These are phyloP conservation scores for Tyria jacobaeae DNA, from an alignment of 2,888 invertebrate genomes.

Conservation along the genomic window DNA sequence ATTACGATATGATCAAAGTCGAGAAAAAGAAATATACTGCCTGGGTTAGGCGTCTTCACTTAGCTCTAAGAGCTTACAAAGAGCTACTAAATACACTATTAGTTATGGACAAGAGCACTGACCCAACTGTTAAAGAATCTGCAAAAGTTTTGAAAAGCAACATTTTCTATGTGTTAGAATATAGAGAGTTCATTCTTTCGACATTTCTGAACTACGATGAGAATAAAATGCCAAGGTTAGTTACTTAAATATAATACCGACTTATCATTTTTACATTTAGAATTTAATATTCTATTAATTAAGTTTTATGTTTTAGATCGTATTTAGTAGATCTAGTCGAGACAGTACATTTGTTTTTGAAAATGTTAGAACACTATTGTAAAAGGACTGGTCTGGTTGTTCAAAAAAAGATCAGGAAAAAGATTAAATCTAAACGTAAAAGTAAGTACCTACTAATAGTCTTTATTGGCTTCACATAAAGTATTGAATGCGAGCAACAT, in stretches of 20 bases:
- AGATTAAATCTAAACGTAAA: conserved; percentile 81
- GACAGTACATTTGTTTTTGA: conserved; percentile 95
- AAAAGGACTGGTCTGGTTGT: conserved; percentile 89
- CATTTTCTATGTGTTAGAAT: conserved; percentile 97
- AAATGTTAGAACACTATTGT: conserved; percentile 93
- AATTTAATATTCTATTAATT: no score
- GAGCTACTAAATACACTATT: conserved; percentile 94
- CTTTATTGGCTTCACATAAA: not conserved
- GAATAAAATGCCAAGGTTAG: conserved; percentile 93
- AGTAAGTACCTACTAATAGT: conserved; percentile 52
- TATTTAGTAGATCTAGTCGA: conserved; percentile 96
- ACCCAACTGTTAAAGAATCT: conserved; percentile 90
- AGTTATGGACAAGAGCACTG: conserved; percentile 92
- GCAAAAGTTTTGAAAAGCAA: conserved; percentile 96
- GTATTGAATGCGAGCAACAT: not conserved
- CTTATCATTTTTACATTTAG: no score
- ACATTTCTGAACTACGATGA: conserved; percentile 94
- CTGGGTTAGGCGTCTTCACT: conserved; percentile 95
- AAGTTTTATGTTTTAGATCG: conserved; percentile 79
- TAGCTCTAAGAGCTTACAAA: conserved; percentile 92
- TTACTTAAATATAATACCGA: conserved; percentile 42
- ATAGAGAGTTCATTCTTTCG: conserved; percentile 94
- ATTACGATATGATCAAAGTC: conserved; percentile 92
- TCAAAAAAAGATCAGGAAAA: conserved; percentile 87
- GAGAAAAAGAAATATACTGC: conserved; percentile 94